Base-by-base conservation (phyloP, 2,113 vertebrate species). In the Cyanoderma ruficeps region DNA sequence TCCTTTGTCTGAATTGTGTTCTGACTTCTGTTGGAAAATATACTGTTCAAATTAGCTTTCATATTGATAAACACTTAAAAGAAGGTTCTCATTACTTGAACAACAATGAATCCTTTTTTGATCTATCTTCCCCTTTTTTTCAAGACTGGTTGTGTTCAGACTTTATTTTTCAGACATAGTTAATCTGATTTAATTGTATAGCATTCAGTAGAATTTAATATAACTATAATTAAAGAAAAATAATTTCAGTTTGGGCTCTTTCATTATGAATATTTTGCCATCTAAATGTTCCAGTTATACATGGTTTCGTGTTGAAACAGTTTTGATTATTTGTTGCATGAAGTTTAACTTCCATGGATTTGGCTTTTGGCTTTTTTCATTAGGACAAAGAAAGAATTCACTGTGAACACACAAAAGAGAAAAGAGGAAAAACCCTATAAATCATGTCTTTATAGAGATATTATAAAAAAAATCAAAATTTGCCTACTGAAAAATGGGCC, bases 51-150 rank as follows among this genome's bases (percentile, higher is more conserved):
- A 94, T 93, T 79, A 85, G 16, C 24, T 93, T 91, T 78, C 46
- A 47, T 80, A 74, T 39, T 78, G 85, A 93, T 83, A 69, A 83
- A 60, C 42, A 61, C 35, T 94, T 91, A 90, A 91, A 93, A 53
- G 57, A 81, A 74, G 1, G 9, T 72, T 91, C 42, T 87, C 21
- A 69, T 94, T 91, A 77, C 67, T 90, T 83, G 46, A 82, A 76
- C 6, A 78, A 35, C 24, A 79, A 80, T 57, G 11, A 75, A 91
- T 69, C 6, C 4, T 84, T 82, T 90, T 69, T 65, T 87, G 15
- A 82, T 64, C 8, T 67, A 2, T 63, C 11, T 46, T 3, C 37
- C 21, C 25, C 6, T 72, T 59, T 83, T 83, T 89, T 55, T 63
- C 41, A 70, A 77, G 60, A 61, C 9, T 33, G 2, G 5, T 56